Percentiles rank a stretch among this genome's conserved stretches.
phyloP scores from a whole-genome alignment of 2,113 vertebrate genomes.

The Cephalopterus ornatus region DNA sequence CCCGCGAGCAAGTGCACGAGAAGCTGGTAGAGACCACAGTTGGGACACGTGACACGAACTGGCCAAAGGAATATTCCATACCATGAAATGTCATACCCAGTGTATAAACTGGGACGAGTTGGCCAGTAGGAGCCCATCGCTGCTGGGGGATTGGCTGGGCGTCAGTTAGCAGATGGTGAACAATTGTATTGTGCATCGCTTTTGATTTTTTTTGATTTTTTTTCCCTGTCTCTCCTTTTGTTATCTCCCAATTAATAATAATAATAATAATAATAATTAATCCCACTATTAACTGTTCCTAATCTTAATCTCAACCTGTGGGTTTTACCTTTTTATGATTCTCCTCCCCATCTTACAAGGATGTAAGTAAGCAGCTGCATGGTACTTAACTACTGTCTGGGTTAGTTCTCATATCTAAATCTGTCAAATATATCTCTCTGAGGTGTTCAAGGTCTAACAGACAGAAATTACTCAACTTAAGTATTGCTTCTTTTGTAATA shows the following conservation, averaged over 20 bases:
- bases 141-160: not conserved
- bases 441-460: not conserved
- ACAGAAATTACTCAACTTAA: not conserved
- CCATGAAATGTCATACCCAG: too few species aligned
- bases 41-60: not conserved
- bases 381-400: not conserved
- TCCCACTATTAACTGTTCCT: not conserved
- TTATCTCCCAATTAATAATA: not conserved
- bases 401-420: not conserved
- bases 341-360: not conserved
- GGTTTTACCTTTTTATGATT: not conserved
- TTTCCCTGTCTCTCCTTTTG: not conserved
- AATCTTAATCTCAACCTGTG: not conserved
- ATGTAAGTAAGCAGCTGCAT: not conserved
- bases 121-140: not conserved
- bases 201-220: not conserved
- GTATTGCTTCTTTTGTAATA: not conserved
- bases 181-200: not conserved
- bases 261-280: not conserved
- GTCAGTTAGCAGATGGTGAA: not conserved
- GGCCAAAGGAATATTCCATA: too few species aligned
- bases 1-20: not conserved
- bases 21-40: not conserved
- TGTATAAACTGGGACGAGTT: not conserved
- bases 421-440: not conserved